Base-by-base conservation (phyloP, 64 coral and sea anemone species). In the Cladopsammia gracilis region DNA sequence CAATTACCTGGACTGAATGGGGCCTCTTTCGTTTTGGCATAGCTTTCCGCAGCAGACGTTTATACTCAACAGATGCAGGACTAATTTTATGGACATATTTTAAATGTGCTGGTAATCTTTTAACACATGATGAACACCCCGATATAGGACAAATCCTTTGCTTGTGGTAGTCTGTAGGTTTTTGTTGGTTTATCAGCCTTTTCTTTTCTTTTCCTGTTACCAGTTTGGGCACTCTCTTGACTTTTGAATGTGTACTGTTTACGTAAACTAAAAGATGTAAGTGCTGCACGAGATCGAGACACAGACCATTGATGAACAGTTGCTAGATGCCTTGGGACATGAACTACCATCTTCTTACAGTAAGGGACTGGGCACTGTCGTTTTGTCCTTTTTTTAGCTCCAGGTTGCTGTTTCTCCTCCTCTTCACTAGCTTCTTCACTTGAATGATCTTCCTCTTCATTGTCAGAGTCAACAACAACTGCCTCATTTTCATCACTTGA, bases 101-200 rank as follows among this genome's bases (percentile, higher is more conserved):
- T 73, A 93, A 93, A 78, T 87, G 91, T 62, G 81, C 48, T 65
- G 91, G 73, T 14, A 87, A 56, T 13, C 73, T 49, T 87, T 79
- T 86, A 20, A 93, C 82, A 74, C 76, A 50, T 77, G 81, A 44
- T 34, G 56, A 64, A 78, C 91, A 87, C 18, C 89, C 89, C 19
- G 47, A 24, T 45, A 91, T 48, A 71, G 78, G 89, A 70, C 89
- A 91, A 43, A 57, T 42, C 54, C 74, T 82, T 44, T 82, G 70
- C 19, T 53, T 86, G 71, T 85, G 52, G 61, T 81, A 82, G 50
- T 90, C 87, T 70, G 66, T 78, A 57, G 76, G 7, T 57, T 5
- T 10, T 78, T 19, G 22, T 58, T 25, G 15, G 20, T 6, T 78
- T 50, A 24, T 11, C n/a, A 22, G 7, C 11, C 11, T 25, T 57